A percentile compares a stretch with the other conserved stretches of the same genome.
Evolutionary conservation across 1,140 invertebrate genomes (phyloP).

Genomic region (Sycophila sp.): DNA sequence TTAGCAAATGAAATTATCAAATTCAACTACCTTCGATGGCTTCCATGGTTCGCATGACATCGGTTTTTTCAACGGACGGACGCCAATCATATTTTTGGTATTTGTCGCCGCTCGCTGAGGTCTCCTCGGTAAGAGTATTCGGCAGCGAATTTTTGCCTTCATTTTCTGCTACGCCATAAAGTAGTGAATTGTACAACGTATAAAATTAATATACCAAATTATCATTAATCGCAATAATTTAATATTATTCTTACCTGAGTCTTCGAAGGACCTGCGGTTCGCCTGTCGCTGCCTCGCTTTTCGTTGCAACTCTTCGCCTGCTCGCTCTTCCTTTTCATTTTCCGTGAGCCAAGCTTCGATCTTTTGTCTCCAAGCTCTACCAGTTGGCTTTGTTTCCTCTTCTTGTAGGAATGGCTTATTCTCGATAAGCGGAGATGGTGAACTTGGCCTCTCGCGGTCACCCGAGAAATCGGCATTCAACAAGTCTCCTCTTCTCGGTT

Average conservation of each 20-base stretch:
- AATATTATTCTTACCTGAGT: constrained; percentile 71
- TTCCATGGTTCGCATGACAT: constrained; percentile 86
- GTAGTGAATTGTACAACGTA: constrained; percentile 22
- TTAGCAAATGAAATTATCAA: neutral
- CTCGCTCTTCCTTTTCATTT: constrained; percentile 84
- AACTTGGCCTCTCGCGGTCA: constrained; percentile 78
- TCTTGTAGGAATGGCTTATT: constrained; percentile 64
- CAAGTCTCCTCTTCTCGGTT: constrained; percentile 74
- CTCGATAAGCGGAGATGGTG: constrained; percentile 73
- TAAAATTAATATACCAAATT: constrained; percentile 17
- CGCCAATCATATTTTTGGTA: constrained; percentile 80
- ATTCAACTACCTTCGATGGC: constrained; percentile 78
- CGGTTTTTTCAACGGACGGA: constrained; percentile 82
- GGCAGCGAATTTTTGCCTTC: constrained; percentile 74
- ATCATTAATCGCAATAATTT: constrained; percentile 16
- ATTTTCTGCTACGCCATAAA: constrained; percentile 77
- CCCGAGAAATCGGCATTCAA: constrained; percentile 76
- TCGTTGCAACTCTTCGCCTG: constrained; percentile 73
- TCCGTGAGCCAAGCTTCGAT: constrained; percentile 91
- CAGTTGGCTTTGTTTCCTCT: constrained; percentile 62
- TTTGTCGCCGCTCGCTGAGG: constrained; percentile 53
- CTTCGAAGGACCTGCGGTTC: constrained; percentile 82
- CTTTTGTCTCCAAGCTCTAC: constrained; percentile 81
- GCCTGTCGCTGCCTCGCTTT: constrained; percentile 72
- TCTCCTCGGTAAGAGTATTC: constrained; percentile 78